These are phyloP conservation scores for Babylonia areolata DNA, from an alignment of 1,140 invertebrate genomes.

Conservation along the genomic window DNA sequence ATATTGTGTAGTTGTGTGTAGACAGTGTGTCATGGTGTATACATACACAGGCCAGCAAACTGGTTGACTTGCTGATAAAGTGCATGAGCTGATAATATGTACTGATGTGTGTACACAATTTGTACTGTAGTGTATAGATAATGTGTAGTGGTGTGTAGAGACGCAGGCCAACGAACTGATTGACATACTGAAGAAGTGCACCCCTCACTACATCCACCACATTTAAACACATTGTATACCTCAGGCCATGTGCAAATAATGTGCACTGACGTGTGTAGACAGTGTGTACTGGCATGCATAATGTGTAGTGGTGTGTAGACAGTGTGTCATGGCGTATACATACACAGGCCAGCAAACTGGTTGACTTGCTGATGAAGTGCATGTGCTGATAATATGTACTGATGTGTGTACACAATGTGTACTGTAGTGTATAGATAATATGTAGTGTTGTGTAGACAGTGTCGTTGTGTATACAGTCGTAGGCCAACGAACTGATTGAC, in stretches of 20 bases:
- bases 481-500: no score
- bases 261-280: no score
- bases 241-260: no score
- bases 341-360: constrained; percentile 84
- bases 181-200: constrained; percentile 83
- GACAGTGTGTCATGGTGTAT: no score
- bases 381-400: no score
- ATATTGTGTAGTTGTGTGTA: constrained; percentile 82
- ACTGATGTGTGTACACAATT: not conserved
- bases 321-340: constrained; percentile 49
- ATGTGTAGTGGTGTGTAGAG: constrained; percentile 57
- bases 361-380: constrained; percentile 84
- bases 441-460: no score
- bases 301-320: constrained; percentile 32
- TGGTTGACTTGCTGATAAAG: no score
- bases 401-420: no score
- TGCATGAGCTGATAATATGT: not conserved
- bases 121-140: constrained; percentile 81
- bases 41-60: no score
- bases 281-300: no score
- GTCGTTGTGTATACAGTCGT: no score
- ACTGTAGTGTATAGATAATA: no score
- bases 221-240: constrained; percentile 85
- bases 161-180: constrained; percentile 85
- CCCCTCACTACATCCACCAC: constrained; percentile 84